Conservation (phyloP, 2,113 vertebrate species). For the Rhea americana region DNA sequence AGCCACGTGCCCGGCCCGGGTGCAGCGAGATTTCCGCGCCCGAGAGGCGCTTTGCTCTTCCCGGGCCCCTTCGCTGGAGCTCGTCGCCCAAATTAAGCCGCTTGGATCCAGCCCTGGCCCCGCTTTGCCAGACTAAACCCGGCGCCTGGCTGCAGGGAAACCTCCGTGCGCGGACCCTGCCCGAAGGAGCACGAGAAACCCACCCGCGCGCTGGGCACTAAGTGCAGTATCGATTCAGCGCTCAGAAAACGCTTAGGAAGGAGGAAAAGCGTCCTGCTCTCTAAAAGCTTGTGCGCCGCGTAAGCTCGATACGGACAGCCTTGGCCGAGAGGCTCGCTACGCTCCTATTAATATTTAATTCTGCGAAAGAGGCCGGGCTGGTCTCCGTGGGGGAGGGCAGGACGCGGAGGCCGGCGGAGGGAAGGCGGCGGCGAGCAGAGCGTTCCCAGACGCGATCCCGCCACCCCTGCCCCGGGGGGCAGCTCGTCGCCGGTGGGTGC, state of each 20-base stretch:
- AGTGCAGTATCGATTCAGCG: conserved; percentile 82
- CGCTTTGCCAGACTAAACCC: background rate
- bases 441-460: background rate
- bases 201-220: background rate
- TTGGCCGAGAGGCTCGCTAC: conserved; percentile 81
- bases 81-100: background rate
- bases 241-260: conserved; percentile 83
- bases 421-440: background rate
- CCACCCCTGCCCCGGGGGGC: background rate
- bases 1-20: too few relatives aligned
- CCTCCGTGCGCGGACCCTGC: background rate
- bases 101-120: background rate
- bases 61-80: background rate
- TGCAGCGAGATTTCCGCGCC: background rate
- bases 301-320: conserved; percentile 69
- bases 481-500: background rate
- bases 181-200: background rate
- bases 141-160: background rate
- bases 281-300: conserved; percentile 78
- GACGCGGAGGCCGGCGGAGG: background rate
- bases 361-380: conserved; percentile 50
- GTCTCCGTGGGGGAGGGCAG: conserved; percentile 64
- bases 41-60: background rate
- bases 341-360: conserved; percentile 94
- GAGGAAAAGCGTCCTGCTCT: conserved; percentile 78